A percentile compares a stretch with the other conserved stretches of the same genome.
These are phyloP conservation scores for Turdus rufiventris DNA, from an alignment of 2,113 vertebrate species.

Conservation along the genomic window DNA sequence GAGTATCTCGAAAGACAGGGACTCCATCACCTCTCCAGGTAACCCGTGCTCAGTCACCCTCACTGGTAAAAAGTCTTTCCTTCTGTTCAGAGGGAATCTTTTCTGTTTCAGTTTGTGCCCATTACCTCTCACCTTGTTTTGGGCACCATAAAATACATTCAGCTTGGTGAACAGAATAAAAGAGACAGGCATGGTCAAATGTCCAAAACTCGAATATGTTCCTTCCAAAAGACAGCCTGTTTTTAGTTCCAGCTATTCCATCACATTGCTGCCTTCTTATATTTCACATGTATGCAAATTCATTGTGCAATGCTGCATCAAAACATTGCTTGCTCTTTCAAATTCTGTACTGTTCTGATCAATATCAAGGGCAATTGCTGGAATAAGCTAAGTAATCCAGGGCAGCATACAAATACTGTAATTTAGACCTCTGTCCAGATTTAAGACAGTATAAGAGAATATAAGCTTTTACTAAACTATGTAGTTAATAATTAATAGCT, in stretches of 20 bases:
- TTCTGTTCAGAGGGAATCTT: not conserved
- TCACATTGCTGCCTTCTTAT: not conserved
- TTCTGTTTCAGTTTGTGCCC: not conserved
- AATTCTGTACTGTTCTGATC: not conserved
- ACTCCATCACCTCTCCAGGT: not conserved
- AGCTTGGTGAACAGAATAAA: not conserved
- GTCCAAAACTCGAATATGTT: not conserved
- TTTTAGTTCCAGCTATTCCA: not conserved
- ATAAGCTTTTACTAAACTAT: not conserved
- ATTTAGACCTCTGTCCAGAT: not conserved
- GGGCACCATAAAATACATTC: accelerated
- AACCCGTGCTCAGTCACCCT: not conserved
- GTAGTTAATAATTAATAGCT: not conserved
- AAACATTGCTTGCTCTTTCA: not conserved
- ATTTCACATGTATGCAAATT: not conserved
- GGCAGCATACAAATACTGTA: not conserved
- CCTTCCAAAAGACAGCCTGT: not conserved
- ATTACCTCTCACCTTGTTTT: not conserved
- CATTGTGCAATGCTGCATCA: not conserved
- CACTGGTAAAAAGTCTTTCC: not conserved
- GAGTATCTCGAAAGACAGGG: not conserved
- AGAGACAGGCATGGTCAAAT: not conserved
- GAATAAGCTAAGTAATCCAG: not conserved
- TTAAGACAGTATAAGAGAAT: not conserved
- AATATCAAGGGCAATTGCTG: not conserved